A percentile compares a stretch with the other conserved stretches of the same genome.
Evolutionary conservation across 2,797 vertebrate species (phyloP).

Genomic region (Bovichtus variegatus): DNA sequence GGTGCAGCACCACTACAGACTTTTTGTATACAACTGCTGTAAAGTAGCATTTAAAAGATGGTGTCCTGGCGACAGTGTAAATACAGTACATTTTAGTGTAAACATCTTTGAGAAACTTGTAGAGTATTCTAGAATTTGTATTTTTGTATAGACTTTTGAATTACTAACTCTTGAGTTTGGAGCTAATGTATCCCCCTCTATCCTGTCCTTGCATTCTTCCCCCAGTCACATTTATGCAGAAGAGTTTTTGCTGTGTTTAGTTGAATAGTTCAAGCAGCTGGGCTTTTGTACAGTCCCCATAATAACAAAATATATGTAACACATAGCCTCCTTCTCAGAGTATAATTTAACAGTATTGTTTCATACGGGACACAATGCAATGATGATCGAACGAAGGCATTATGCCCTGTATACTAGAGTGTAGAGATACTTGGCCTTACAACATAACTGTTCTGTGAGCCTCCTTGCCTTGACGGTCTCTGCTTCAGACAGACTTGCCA

Average conservation of each 20-base stretch:
- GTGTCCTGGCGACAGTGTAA: conserved; percentile 79
- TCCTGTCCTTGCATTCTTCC: conserved; percentile 55
- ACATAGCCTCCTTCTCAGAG: conserved; percentile 60
- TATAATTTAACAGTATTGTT: conserved; percentile 74
- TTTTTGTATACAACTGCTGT: conserved; percentile 85
- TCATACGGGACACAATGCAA: conserved; percentile 79
- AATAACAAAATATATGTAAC: conserved; percentile 61
- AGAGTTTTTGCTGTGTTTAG: conserved; percentile 60
- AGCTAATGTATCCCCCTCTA: conserved; percentile 58
- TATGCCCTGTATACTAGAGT: conserved; percentile 50
- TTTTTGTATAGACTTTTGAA: conserved; percentile 88
- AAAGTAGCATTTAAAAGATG: conserved; percentile 78
- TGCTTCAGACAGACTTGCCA: conserved; percentile 62
- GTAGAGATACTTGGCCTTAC: conserved; percentile 79
- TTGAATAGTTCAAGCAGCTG: conserved; percentile 59
- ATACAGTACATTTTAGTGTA: conserved; percentile 82
- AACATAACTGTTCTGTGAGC: conserved; percentile 59
- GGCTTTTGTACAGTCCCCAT: conserved; percentile 70
- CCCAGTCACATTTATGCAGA: conserved; percentile 70
- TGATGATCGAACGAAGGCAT: conserved; percentile 62
- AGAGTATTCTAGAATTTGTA: conserved; percentile 87
- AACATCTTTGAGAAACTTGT: conserved; percentile 80
- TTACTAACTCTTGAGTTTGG: conserved; percentile 76
- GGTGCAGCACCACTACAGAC: conserved; percentile 72
- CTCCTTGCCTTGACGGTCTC: conserved; percentile 74